Conservation (phyloP, 1,140 invertebrate species). For the Lordiphosa collinella region DNA sequence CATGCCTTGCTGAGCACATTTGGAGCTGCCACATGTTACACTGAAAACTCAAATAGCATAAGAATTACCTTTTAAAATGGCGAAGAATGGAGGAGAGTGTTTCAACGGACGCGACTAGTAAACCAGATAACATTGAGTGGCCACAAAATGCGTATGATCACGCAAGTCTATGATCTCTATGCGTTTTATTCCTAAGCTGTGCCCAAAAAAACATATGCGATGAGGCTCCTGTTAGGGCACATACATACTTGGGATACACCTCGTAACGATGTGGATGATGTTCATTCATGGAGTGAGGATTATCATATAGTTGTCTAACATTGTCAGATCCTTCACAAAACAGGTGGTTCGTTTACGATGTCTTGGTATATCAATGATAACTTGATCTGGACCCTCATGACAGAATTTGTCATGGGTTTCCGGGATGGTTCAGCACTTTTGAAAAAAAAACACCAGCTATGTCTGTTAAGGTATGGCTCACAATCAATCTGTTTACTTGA, state of each 20-base stretch:
- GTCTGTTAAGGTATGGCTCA: too few species aligned
- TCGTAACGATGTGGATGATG: constrained; percentile 97
- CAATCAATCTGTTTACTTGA: too few species aligned
- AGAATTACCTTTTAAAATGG: too few species aligned
- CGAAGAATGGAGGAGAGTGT: constrained; percentile 97
- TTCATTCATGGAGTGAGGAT: constrained; percentile 92
- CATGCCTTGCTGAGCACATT: too few species aligned
- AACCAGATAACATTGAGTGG: constrained; percentile 98
- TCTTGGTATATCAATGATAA: constrained; percentile 99
- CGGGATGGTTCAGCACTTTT: too few species aligned
- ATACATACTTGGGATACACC: constrained; percentile 94
- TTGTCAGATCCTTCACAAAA: constrained; percentile 84
- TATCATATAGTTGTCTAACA: constrained; percentile 89
- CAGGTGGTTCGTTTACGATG: constrained; percentile 94
- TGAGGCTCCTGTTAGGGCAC: constrained; percentile 88
- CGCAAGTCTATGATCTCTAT: constrained; percentile 93
- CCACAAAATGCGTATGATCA: constrained; percentile 95
- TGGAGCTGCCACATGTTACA: too few species aligned
- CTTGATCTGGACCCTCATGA: constrained; percentile 95
- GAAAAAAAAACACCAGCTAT: too few species aligned
- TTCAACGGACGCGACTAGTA: constrained; percentile 96
- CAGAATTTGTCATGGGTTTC: constrained; percentile 95
- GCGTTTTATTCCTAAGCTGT: constrained; percentile 85
- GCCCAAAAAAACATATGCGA: constrained; percentile 98
- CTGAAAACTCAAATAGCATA: too few species aligned